Evolutionary conservation across 2,797 vertebrate genomes (phyloP).

Genomic region (Anguilla pacifica): DNA sequence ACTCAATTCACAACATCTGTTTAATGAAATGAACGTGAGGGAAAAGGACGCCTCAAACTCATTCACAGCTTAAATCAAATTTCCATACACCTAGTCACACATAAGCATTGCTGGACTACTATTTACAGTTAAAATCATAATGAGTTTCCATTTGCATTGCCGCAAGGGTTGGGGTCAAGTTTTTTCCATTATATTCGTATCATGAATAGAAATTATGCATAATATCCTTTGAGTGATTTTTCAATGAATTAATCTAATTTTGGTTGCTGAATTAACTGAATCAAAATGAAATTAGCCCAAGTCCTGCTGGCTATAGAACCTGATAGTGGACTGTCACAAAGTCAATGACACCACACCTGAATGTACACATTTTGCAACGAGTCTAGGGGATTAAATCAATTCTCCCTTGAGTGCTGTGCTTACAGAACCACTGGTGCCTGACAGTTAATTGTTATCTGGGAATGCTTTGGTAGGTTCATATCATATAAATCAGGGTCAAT

Average conservation of each 20-base stretch:
- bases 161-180: background rate
- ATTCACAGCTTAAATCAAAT: background rate
- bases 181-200: background rate
- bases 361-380: background rate
- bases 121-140: background rate
- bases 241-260: background rate
- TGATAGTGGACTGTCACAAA: background rate
- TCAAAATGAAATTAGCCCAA: background rate
- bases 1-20: background rate
- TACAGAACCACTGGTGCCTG: background rate
- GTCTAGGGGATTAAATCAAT: background rate
- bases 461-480: background rate
- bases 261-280: background rate
- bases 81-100: background rate
- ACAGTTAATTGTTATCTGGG: background rate
- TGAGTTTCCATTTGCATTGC: background rate
- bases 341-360: background rate
- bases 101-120: background rate
- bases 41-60: background rate
- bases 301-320: background rate
- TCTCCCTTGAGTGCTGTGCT: background rate
- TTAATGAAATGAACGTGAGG: background rate
- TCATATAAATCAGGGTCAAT: background rate
- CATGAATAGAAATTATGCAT: background rate
- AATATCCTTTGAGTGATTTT: background rate